Evolutionary conservation across 2,888 invertebrate species (phyloP), one percentile per base, ranked within the genome.

Genomic region (Geophilus truncorum): DNA sequence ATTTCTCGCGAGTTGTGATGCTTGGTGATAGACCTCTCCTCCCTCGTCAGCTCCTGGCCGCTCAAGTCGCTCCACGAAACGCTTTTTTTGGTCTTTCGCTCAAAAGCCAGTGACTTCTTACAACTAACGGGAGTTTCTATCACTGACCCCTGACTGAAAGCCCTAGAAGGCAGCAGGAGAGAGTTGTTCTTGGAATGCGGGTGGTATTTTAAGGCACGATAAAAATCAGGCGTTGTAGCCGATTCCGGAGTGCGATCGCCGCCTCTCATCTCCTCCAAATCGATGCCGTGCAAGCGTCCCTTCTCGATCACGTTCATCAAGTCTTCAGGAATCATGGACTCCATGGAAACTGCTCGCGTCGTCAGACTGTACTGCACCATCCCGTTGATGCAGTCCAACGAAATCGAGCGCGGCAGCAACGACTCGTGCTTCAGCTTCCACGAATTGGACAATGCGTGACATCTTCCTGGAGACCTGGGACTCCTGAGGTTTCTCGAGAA

Each of bases 11-110:
- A 25, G 15, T 28, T 30, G 2, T 28, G 21, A 12, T 34, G 30
- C 23, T 70, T 34, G 9, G 23, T 15, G 5, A 18, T 28, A 1
- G 75, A 34, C 10, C 30, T 25, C 32, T 57, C 79, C 23, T 78
- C 78, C n/a, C 7, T 40, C 3, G 70, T 21, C 76, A 80, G 25
- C 21, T 30, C 80, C 6, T 32, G 75, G 0, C 80, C 80, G n/a
- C 80, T 80, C 12, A 80, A 75, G n/a, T 80, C 80, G 23, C 80
- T 51, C 80, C 80, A 80, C n/a, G 80, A 80, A 18, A 80, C 80
- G n/a, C 75, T 76, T 34, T 80, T 80, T 23, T 80, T 80, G 6
- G 62, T 23, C 62, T 79, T 79, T 28, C 77, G 23, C 70, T 70
- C 70, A 70, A 70, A 70, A 70, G 40, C 28, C 40, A 45, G 78